Evolutionary conservation across 1,140 invertebrate genomes (phyloP), one percentile per base, ranked within the genome.

Genomic region (Lethrus apterus): DNA sequence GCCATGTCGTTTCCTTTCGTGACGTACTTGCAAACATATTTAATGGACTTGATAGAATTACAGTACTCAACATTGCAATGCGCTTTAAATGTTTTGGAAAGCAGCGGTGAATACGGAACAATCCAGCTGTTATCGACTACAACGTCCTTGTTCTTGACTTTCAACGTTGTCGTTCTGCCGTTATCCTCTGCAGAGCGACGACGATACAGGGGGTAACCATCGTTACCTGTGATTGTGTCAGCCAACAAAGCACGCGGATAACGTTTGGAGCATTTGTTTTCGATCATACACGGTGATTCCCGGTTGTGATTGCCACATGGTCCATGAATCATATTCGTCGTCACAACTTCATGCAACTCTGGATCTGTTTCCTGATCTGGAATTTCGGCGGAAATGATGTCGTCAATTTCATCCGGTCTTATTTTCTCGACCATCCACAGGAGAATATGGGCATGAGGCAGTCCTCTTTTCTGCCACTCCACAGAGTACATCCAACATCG

Each of bases 381-480:
- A 40, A 73, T 62, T 60, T 73, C 68, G 8, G 68, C 69, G 40
- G 36, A 64, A 34, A 70, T 60, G 17, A 63, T 42, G n/a, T 58
- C 46, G 53, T 72, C 62, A 33, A 70, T 59, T 57, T 57, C 21
- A 26, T 55, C 24, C 18, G 52, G 40, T 44, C 34, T 26, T 11
- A 60, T 47, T 50, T 55, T 72, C 38, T 76, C 66, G 1, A 26
- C 36, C 23, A 64, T 51, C 38, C 57, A 64, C 51, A 50, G 62
- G 48, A 50, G 34, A 51, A 33, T 56, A 47, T 40, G 49, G 31
- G 48, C 60, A 67, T 77, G 74, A 24, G 62, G 61, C 36, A 68
- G 53, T 36, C 64, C 64, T 53, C 62, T 11, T 13, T 58, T 60
- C 44, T 76, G 71, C 62, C 67, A 77, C 57, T 79, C 73, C 26